Evolutionary conservation across 2,888 invertebrate species (phyloP).

Genomic region (Dexiosoma caninum): DNA sequence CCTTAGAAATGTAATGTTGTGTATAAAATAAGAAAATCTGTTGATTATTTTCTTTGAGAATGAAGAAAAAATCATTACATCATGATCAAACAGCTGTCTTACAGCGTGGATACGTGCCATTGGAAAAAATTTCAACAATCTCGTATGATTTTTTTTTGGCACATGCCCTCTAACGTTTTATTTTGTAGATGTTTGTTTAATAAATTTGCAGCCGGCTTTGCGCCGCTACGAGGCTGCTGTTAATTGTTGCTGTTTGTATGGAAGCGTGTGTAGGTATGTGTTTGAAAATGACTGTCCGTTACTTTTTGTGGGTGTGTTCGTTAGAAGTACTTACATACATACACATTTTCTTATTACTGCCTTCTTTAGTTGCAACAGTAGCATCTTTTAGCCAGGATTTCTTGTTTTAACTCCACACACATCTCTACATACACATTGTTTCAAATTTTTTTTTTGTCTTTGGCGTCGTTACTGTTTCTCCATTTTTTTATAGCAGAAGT

Average conservation of each 20-base stretch:
- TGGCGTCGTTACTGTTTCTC: neutral
- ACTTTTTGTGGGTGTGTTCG: conserved; percentile 19
- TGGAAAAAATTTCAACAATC: conserved; percentile 14
- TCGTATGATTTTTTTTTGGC: conserved; percentile 38
- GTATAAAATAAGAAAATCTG: conserved; percentile 15
- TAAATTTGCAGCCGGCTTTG: conserved; percentile 43
- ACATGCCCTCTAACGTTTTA: conserved; percentile 38
- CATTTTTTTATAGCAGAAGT: conserved; percentile 48
- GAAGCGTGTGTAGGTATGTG: neutral
- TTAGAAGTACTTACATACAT: too few species aligned
- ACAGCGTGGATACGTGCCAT: conserved; percentile 50
- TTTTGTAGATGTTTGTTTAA: conserved; percentile 25
- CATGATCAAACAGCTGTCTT: conserved; percentile 52
- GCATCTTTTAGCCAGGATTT: neutral
- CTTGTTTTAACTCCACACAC: conserved; percentile 39
- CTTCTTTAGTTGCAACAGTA: neutral
- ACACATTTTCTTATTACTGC: neutral
- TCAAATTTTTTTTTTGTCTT: too few species aligned
- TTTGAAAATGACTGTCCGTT: conserved; percentile 53
- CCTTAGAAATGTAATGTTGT: neutral
- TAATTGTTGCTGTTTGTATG: neutral
- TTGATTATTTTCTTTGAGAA: conserved; percentile 36
- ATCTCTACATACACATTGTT: conserved; percentile 38
- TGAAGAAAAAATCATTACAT: conserved; percentile 38
- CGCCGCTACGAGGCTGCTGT: conserved; percentile 9